Evolutionary conservation across 2,797 vertebrate species (phyloP).

Genomic region (Rousettus madagascariensis): DNA sequence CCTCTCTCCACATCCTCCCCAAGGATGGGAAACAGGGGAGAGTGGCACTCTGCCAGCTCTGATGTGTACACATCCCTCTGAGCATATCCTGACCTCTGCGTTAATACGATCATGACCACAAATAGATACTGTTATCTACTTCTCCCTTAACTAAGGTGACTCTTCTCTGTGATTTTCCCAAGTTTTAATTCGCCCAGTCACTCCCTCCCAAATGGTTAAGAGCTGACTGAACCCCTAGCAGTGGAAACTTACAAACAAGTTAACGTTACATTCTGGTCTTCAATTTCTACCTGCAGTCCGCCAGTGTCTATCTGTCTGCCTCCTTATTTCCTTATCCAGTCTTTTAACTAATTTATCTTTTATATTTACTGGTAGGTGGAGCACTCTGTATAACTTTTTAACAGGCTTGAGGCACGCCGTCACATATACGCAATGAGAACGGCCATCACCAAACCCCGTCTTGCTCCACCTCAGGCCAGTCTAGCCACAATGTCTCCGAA

Average conservation of each 20-base stretch:
- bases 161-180: background rate
- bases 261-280: background rate
- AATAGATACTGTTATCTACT: slow-evolving; percentile 1
- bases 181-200: background rate
- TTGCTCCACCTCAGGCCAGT: background rate
- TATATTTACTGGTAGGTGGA: background rate
- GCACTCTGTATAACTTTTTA: background rate
- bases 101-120: background rate
- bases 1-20: background rate
- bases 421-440: background rate
- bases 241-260: background rate
- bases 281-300: background rate
- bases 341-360: background rate
- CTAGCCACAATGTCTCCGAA: background rate
- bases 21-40: background rate
- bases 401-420: background rate
- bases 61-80: background rate
- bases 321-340: background rate
- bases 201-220: background rate
- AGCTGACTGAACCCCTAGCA: background rate
- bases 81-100: background rate
- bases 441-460: background rate
- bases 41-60: background rate
- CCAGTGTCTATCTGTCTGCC: background rate
- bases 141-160: background rate